Conservation (phyloP, 2,888 invertebrate species). For the Drosophila stalkeri region DNA sequence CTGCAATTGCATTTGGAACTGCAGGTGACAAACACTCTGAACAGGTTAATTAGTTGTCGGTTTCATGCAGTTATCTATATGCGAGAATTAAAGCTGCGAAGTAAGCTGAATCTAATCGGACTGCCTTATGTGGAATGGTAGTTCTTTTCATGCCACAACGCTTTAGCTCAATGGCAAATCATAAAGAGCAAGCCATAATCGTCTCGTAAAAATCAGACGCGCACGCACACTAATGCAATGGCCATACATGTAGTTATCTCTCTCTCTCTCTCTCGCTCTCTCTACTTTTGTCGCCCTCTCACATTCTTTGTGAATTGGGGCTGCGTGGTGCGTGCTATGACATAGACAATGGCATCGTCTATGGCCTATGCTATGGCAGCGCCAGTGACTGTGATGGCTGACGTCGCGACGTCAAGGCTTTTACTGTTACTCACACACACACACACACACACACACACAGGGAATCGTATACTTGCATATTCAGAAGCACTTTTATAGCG, state of each 20-base stretch:
- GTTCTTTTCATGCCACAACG: slow-evolving; percentile 61
- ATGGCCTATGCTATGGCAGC: slow-evolving; percentile 18
- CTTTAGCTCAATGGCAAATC: slow-evolving; percentile 78
- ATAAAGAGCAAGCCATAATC: slow-evolving; percentile 79
- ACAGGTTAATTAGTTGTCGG: slow-evolving; percentile 1
- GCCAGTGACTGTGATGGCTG: slow-evolving; percentile 59
- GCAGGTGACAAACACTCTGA: slow-evolving; percentile 3
- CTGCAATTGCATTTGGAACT: slow-evolving; percentile 35
- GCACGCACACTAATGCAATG: slow-evolving; percentile 68
- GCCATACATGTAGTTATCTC: neutral
- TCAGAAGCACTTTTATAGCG: slow-evolving; percentile 65
- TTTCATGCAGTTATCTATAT: slow-evolving; percentile 44
- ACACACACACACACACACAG: slow-evolving; percentile 14
- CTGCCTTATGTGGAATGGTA: slow-evolving; percentile 11
- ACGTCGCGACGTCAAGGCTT: slow-evolving; percentile 54
- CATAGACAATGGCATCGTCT: slow-evolving; percentile 59
- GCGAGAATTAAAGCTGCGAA: slow-evolving; percentile 13
- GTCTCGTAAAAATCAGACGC: slow-evolving; percentile 81
- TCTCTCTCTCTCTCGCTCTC: too few species aligned
- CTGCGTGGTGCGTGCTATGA: slow-evolving; percentile 52
- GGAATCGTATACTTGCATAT: slow-evolving; percentile 13
- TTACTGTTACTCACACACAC: slow-evolving; percentile 41
- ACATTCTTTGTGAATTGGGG: slow-evolving; percentile 7
- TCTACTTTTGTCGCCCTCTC: neutral
- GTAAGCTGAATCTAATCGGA: slow-evolving; percentile 3